Evolutionary conservation across 2,888 invertebrate species (phyloP), one percentile per base, ranked within the genome.

Genomic region (Rapana venosa): DNA sequence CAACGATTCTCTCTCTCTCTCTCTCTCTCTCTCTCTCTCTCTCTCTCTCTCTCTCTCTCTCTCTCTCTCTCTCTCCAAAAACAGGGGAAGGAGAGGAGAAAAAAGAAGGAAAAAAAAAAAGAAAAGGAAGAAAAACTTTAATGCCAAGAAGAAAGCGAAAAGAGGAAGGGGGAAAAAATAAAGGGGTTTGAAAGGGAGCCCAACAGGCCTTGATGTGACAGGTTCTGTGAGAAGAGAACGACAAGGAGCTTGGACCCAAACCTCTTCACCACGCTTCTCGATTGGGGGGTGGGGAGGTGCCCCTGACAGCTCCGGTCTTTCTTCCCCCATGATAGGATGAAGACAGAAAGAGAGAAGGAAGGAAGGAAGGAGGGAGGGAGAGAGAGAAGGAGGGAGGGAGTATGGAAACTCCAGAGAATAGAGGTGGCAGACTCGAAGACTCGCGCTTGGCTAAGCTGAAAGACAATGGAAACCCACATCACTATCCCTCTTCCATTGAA

Each of bases 171-270:
- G 26, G 83, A 47, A 83, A 26, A 83, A 47, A 47, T 11, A 83
- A n/a, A 83, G 1, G 22, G 56, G 26, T 0, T 4, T 20, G 36
- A 22, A 30, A 22, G 36, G 83, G 83, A 83, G 83, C 20, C 35
- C 22, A 77, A 26, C 35, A 58, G 88, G 81, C 83, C 84, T 84
- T 89, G 89, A 89, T 89, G 89, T 89, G 89, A 89, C 89, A 89
- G 89, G 61, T 47, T 74, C 66, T 26, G 83, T 85, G 85, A 85
- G 32, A 85, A 74, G 35, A 56, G 61, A 26, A 30, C 26, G 32
- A 74, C 89, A 89, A 85, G 77, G 66, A 66, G 89, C 89, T 85
- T 89, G 89, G 85, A 66, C 85, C 85, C 83, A 89, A 85, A 89
- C 89, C 86, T 86, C 86, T 86, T 61, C 86, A 86, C 30, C 5